Evolutionary conservation across 1,140 invertebrate species (phyloP).

Genomic region (Hestina assimilis): DNA sequence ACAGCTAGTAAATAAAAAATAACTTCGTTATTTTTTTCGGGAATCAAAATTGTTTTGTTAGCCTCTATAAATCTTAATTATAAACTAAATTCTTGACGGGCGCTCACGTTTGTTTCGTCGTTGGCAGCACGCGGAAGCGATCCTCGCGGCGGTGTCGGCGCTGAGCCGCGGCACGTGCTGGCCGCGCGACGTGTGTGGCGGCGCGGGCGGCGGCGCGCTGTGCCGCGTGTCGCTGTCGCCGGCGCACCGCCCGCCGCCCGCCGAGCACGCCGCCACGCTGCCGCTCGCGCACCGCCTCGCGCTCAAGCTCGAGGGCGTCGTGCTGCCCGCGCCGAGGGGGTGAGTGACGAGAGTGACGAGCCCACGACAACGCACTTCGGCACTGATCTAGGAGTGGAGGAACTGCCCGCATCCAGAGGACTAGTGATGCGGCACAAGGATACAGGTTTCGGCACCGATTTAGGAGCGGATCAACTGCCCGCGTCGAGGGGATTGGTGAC

Average conservation of each 20-base stretch:
- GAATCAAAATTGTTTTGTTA: no score
- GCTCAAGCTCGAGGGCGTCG: constrained; percentile 92
- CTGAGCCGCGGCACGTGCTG: constrained; percentile 83
- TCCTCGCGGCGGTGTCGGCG: constrained; percentile 83
- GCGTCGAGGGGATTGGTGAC: no score
- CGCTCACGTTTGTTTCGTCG: not conserved
- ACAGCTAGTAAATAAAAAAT: no score
- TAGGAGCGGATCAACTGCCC: no score
- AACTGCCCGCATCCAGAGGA: no score
- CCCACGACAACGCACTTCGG: not conserved
- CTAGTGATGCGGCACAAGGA: no score
- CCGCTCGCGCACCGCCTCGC: constrained; percentile 81
- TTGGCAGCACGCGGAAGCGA: constrained; percentile 84
- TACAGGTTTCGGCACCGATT: no score
- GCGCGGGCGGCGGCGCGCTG: constrained; percentile 59
- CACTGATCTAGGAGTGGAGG: no score
- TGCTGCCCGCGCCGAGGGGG: constrained; percentile 78
- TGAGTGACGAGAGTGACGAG: not conserved
- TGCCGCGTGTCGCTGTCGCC: constrained; percentile 54
- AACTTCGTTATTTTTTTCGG: no score
- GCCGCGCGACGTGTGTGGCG: constrained; percentile 87
- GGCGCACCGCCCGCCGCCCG: constrained; percentile 36
- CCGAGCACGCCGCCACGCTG: constrained; percentile 52
- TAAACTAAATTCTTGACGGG: no score
- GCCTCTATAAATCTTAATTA: no score